phyloP scores from a whole-genome alignment of 1,140 invertebrate species.

The Drosophila carrolli region DNA sequence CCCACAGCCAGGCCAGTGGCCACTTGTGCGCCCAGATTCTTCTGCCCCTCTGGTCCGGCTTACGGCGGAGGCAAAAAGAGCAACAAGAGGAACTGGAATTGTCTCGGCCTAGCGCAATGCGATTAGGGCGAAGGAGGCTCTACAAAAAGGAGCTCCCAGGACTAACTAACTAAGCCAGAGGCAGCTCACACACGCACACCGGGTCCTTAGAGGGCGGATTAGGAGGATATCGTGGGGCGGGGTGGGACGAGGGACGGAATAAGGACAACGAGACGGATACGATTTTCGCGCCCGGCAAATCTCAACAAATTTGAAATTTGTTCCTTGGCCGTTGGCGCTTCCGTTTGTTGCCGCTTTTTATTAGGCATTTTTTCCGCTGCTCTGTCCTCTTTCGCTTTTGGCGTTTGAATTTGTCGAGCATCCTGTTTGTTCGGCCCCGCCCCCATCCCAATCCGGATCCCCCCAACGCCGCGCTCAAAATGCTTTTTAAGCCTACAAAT shows the following conservation, averaged over 20 bases:
- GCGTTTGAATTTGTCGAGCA: slow-evolving; percentile 73
- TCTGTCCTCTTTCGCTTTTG: slow-evolving; percentile 63
- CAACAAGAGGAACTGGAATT: slow-evolving; percentile 17
- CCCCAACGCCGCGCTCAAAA: slow-evolving; percentile 14
- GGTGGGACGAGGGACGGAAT: background rate
- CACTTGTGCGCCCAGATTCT: slow-evolving; percentile 50
- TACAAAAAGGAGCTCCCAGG: slow-evolving; percentile 10
- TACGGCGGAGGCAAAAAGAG: slow-evolving; percentile 5
- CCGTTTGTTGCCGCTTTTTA: slow-evolving; percentile 71
- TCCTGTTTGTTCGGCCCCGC: slow-evolving; percentile 50
- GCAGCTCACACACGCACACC: slow-evolving; percentile 35
- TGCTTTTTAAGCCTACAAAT: slow-evolving; percentile 82
- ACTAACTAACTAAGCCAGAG: slow-evolving; percentile 32
- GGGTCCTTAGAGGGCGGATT: slow-evolving; percentile 24
- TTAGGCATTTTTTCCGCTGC: slow-evolving; percentile 51
- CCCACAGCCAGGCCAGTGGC: slow-evolving; percentile 53
- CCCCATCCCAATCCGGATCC: background rate
- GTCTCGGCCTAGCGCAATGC: slow-evolving; percentile 64
- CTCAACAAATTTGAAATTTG: slow-evolving; percentile 76
- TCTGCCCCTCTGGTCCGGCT: slow-evolving; percentile 28
- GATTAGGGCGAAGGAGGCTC: slow-evolving; percentile 39
- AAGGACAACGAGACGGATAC: slow-evolving; percentile 46
- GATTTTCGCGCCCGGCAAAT: slow-evolving; percentile 78
- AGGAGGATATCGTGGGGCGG: slow-evolving; percentile 1
- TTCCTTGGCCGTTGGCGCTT: slow-evolving; percentile 62